Evolutionary conservation across 1,140 invertebrate genomes (phyloP), one percentile per base, ranked within the genome.

Genomic region (Leptinotarsa defecta): DNA sequence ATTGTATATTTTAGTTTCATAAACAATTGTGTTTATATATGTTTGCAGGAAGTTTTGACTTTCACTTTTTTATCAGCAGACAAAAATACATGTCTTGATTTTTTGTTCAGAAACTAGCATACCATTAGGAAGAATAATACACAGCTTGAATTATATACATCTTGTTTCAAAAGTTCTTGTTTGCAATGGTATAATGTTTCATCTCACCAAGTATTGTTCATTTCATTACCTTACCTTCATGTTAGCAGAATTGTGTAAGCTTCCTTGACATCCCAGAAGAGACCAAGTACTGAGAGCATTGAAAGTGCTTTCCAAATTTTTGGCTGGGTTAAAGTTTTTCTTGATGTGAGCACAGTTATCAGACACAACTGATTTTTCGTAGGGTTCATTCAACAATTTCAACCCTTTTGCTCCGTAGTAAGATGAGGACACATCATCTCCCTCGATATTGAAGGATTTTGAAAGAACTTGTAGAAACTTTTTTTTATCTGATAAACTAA

Each of bases 361-460:
- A 43, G 73, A 78, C n/a, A 74, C 75, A 24, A 78, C 43, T 13
- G 77, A 74, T 61, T 74, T 19, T 13, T 75, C 79, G 24, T 83
- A 17, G 64, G 71, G 63, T 65, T 80, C 68, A 65, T 78, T 80
- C 6, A 85, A 61, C 34, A 81, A 49, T 49, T 79, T 78, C 77
- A 78, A 81, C 48, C 77, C 83, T 73, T 78, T 81, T 61, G 77
- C 78, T 48, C 68, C 81, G 78, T 81, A 81, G 69, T 83, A 83
- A 48, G 78, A 74, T 15, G 43, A 76, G 24, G 74, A 48, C 19
- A 83, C 48, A 77, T 85, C 80, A 11, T 77, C 79, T 19, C 62
- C 65, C 49, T 77, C 76, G 19, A 76, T 69, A 24, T 61, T 74
- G 34, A 83, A 74, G 27, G 77, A 65, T 74, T 77, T 81, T 4